Percentiles rank a stretch among this genome's conserved stretches.
phyloP scores from a whole-genome alignment of 2,888 invertebrate species.

The Flexamia atlantica region DNA sequence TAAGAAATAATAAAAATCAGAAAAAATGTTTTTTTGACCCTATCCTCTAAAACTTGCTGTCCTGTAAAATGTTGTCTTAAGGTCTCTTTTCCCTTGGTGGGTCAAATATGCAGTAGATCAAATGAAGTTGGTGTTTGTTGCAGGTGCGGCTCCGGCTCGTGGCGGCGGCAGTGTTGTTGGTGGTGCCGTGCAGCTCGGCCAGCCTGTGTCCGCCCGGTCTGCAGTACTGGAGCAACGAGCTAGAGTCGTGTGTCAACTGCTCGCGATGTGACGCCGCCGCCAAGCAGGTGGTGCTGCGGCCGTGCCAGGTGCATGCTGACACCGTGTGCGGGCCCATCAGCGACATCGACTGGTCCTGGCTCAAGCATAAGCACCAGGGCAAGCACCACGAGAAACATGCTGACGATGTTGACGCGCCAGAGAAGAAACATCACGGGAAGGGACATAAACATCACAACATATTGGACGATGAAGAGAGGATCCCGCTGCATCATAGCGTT shows the following conservation, averaged over 20 bases:
- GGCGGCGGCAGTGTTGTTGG: constrained; percentile 74
- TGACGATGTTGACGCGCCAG: background rate
- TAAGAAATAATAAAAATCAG: too few species aligned
- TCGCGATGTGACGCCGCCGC: constrained; percentile 73
- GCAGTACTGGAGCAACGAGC: constrained; percentile 83
- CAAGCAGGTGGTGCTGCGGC: constrained; percentile 79
- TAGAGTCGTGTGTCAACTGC: constrained; percentile 83
- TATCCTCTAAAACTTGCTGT: too few species aligned
- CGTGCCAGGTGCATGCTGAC: constrained; percentile 87
- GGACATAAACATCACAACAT: constrained; percentile 35
- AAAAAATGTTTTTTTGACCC: too few species aligned
- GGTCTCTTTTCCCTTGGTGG: too few species aligned
- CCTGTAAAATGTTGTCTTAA: too few species aligned
- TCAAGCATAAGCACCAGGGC: constrained; percentile 39
- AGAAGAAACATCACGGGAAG: constrained; percentile 56
- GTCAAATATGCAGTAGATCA: too few species aligned
- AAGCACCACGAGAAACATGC: constrained; percentile 59
- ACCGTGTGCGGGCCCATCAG: constrained; percentile 85
- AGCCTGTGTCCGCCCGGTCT: constrained; percentile 78
- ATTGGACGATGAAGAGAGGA: constrained; percentile 34
- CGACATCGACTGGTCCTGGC: constrained; percentile 81
- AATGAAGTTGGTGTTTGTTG: too few species aligned
- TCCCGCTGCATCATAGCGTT: background rate
- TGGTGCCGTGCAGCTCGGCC: constrained; percentile 70
- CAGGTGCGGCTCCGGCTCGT: constrained; percentile 75